These are phyloP conservation scores for Mustela nigripes DNA, from an alignment of 2,113 vertebrate genomes.

Conservation along the genomic window DNA sequence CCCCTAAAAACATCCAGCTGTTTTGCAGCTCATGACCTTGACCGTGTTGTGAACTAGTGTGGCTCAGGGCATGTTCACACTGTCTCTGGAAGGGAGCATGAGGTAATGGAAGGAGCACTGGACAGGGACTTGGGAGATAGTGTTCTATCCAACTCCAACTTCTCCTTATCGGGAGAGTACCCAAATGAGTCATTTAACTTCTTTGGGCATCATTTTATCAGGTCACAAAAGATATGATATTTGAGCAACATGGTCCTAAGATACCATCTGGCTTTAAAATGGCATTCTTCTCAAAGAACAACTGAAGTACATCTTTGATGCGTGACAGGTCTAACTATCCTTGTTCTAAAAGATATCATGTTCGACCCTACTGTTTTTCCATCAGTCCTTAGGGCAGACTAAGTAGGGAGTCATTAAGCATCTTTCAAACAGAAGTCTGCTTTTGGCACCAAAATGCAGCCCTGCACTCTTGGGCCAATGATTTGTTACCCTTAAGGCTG, in stretches of 20 bases:
- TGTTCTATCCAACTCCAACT: not conserved
- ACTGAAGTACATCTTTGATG: not conserved
- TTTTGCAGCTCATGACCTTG: not conserved
- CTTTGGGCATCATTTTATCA: not conserved
- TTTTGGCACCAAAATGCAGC: not conserved
- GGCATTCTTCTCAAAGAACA: not conserved
- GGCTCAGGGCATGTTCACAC: not conserved
- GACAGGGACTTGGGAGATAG: not conserved
- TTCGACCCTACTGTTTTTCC: not conserved
- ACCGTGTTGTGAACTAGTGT: not conserved
- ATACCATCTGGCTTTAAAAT: not conserved
- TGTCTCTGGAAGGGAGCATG: not conserved
- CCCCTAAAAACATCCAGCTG: not conserved
- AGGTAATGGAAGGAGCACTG: rapidly evolving
- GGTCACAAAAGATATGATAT: not conserved
- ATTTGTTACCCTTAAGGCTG: conserved; percentile 14
- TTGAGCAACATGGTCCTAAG: not conserved
- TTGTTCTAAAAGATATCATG: not conserved
- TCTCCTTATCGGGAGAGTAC: not conserved
- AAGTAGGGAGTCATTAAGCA: not conserved
- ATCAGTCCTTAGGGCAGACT: not conserved
- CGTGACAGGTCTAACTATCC: not conserved
- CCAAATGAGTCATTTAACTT: not conserved
- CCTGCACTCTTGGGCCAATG: not conserved
- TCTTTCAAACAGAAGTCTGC: conserved; percentile 34